Base-by-base conservation (phyloP, 2,888 invertebrate genomes). In the Diarsia dahlii region DNA sequence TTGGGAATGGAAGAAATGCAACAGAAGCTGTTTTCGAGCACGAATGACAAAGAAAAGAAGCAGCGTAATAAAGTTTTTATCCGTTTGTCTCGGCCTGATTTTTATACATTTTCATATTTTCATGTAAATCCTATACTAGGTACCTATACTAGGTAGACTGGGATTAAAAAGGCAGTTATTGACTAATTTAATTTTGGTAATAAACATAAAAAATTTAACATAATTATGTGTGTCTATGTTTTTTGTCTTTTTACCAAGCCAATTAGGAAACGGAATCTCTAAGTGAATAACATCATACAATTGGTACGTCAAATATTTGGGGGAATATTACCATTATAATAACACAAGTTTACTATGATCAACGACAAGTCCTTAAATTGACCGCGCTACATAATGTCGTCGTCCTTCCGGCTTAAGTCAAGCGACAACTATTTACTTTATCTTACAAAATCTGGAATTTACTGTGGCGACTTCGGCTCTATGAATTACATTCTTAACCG, bases 291-390 rank as follows among this genome's bases (percentile, higher is more conserved):
- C 58, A 34, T 34, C 28, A 28, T 74, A 20, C 28, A 46, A 65
- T 23, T 46, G 64, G 5, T 18, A 34, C 13, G 13, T 62, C 15
- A 54, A 56, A 62, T 50, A 54, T 76, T 60, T 48, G 2, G 0
- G 0, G 0, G 1, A 48, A 74, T 80, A 62, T 20, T 34, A 23
- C 34, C 9, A 66, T 70, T 54, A 78, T 69, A 78, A 81, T 83
- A 84, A 28, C 20, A 82, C 79, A 84, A 85, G 67, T 78, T 84
- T 82, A 71, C 74, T 80, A 76, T 84, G 75, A 74, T 80, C 76
- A 81, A 62, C 74, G 75, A 80, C 84, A 74, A 62, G 62, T 63
- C 39, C 10, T 15, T 66, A 65, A 69, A 20, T 54, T 56, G 12
- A 71, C 54, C 34, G 56, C 23, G 46, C 34, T 62, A 56, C 48